These are phyloP conservation scores for Megamerina dolium DNA, from an alignment of 2,888 invertebrate genomes.

Conservation along the genomic window DNA sequence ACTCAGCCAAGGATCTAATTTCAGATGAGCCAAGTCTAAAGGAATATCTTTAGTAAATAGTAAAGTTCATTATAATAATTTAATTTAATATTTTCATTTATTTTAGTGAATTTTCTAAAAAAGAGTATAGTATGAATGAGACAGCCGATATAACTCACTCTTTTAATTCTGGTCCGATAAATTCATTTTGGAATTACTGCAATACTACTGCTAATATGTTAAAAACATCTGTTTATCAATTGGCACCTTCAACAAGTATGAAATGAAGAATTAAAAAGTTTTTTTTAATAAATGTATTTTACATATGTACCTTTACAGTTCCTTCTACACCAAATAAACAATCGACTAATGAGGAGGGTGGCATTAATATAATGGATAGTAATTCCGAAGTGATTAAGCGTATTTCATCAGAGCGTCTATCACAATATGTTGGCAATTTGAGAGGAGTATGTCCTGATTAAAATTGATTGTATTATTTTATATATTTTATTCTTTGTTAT, in stretches of 20 bases:
- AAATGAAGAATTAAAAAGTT: neutral
- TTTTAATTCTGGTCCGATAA: conserved; percentile 31
- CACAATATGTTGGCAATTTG: conserved; percentile 73
- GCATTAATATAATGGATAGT: conserved; percentile 37
- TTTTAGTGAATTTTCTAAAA: conserved; percentile 32
- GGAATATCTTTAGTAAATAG: conserved; percentile 48
- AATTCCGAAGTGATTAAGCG: conserved; percentile 48
- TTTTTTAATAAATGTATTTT: neutral
- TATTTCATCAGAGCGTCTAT: conserved; percentile 57
- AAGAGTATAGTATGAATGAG: conserved; percentile 35
- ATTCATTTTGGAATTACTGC: conserved; percentile 49
- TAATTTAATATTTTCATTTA: neutral
- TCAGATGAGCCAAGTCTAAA: conserved; percentile 51
- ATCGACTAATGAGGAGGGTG: conserved; percentile 40
- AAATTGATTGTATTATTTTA: conserved; percentile 3
- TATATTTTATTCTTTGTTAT: conserved; percentile 14
- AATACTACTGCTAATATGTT: conserved; percentile 45
- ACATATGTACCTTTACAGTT: conserved; percentile 14
- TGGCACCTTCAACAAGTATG: conserved; percentile 40
- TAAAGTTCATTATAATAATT: neutral
- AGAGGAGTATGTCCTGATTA: conserved; percentile 55
- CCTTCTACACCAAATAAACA: conserved; percentile 40
- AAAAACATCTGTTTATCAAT: conserved; percentile 45
- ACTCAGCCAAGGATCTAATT: conserved; percentile 48
- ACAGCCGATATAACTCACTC: conserved; percentile 29